phyloP scores from a whole-genome alignment of 1,140 invertebrate species.

The Temnothorax longispinosus region DNA sequence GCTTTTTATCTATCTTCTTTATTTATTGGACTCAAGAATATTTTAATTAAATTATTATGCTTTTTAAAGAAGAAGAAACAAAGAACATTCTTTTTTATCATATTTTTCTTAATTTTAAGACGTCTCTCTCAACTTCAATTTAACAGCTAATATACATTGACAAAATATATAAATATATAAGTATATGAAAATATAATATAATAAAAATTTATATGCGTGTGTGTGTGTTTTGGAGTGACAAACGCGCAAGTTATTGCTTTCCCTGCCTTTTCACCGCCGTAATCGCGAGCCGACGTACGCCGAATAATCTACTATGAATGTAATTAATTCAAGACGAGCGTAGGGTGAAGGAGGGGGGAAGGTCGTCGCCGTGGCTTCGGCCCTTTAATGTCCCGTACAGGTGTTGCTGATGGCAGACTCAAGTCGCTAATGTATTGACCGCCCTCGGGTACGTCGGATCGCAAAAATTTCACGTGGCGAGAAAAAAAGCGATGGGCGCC shows the following conservation, averaged over 20 bases:
- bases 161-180: background rate
- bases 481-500: slow-evolving; percentile 31
- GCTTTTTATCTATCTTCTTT: background rate
- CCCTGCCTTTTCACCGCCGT: slow-evolving; percentile 19
- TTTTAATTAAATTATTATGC: slow-evolving; percentile 16
- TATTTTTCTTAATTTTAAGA: background rate
- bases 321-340: slow-evolving; percentile 63
- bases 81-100: background rate
- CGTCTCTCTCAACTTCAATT: background rate
- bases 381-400: slow-evolving; percentile 63
- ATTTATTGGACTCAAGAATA: background rate
- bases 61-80: background rate
- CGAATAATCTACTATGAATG: slow-evolving; percentile 57
- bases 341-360: background rate
- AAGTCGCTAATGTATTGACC: slow-evolving; percentile 60
- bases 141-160: background rate
- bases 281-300: slow-evolving; percentile 14
- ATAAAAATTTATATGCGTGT: background rate
- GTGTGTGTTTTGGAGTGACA: background rate
- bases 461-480: slow-evolving; percentile 45
- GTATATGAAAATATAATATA: background rate
- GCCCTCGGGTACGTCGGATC: slow-evolving; percentile 32
- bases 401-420: slow-evolving; percentile 51
- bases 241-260: background rate
- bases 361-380: slow-evolving; percentile 47